Evolutionary conservation across 1,140 invertebrate species (phyloP).

Genomic region (Orchestia grillus): DNA sequence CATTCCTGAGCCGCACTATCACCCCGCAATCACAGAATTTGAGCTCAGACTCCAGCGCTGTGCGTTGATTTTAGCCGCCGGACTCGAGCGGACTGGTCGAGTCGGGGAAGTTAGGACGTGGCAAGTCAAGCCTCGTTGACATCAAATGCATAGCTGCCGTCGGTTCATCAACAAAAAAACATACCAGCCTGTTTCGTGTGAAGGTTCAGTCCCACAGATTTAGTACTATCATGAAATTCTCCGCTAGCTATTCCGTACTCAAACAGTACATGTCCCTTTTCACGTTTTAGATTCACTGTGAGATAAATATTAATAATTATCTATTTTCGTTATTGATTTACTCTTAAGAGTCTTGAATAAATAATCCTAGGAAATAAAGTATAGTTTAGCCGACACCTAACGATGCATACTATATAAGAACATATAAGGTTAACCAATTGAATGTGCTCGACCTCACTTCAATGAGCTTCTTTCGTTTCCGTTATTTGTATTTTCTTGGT

Average conservation of each 20-base stretch:
- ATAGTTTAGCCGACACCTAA: neutral
- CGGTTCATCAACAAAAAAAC: neutral
- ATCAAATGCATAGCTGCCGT: neutral
- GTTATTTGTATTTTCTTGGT: neutral
- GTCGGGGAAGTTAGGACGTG: neutral
- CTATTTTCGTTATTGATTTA: neutral
- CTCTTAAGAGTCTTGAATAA: neutral
- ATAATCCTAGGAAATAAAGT: neutral
- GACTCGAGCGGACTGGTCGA: neutral
- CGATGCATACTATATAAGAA: neutral
- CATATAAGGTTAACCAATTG: neutral
- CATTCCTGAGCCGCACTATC: slow-evolving; percentile 10
- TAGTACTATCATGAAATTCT: neutral
- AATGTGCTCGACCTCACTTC: neutral
- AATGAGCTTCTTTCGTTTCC: neutral
- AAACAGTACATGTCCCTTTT: neutral
- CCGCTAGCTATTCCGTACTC: neutral
- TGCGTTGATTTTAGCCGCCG: no score
- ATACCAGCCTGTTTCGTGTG: neutral
- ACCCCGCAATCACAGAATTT: neutral
- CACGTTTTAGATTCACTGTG: neutral
- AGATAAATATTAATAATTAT: neutral
- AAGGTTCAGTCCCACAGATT: neutral
- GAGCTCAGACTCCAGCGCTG: neutral
- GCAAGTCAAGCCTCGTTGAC: neutral